Conservation (phyloP, 2,113 vertebrate genomes). For the Ibidorhyncha struthersii region DNA sequence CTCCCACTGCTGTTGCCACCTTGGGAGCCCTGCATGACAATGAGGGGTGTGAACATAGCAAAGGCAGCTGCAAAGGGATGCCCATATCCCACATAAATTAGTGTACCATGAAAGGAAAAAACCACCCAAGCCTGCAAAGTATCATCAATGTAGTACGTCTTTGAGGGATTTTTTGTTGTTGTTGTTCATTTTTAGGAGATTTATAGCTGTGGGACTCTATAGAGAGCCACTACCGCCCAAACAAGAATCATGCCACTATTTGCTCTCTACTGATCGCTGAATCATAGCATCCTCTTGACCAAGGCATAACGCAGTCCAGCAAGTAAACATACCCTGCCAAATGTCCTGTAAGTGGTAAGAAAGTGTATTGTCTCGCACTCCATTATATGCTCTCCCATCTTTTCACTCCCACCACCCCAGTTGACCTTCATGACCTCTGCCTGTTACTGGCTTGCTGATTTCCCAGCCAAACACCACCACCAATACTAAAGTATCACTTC, state of each 20-base stretch:
- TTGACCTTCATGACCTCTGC: background rate
- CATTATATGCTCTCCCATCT: background rate
- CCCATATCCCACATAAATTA: background rate
- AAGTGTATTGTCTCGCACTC: accelerated
- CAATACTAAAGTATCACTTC: background rate
- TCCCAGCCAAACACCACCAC: background rate
- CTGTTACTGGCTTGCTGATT: background rate
- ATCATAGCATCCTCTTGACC: background rate
- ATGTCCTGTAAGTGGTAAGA: background rate
- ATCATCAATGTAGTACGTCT: background rate
- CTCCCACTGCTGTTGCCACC: background rate
- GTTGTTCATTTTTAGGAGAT: background rate
- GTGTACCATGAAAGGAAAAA: background rate
- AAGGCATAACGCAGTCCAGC: background rate
- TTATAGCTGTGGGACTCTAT: background rate
- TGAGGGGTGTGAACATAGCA: accelerated
- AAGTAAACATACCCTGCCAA: background rate
- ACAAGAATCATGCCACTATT: background rate
- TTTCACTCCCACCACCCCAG: background rate
- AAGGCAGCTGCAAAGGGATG: background rate
- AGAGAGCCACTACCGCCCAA: background rate
- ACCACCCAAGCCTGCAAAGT: background rate
- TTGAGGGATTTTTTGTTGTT: too few relatives aligned
- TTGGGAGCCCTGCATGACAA: background rate
- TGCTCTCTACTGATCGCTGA: background rate